Percentiles rank a stretch among this genome's conserved stretches.
Evolutionary conservation across 2,113 vertebrate species (phyloP).

Genomic region (Falco punctatus): DNA sequence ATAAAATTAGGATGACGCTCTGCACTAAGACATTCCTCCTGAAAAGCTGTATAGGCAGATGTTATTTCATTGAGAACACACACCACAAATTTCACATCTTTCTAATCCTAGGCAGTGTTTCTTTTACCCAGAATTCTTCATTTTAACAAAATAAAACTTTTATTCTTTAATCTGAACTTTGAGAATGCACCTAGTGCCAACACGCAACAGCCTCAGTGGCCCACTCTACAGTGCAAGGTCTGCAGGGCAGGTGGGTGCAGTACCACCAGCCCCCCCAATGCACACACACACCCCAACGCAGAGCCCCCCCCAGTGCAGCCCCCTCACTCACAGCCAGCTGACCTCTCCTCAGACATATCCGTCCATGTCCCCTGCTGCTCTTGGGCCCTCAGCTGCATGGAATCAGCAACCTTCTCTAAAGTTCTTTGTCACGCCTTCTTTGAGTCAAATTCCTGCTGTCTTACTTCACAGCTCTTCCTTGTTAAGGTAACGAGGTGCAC

Average conservation of each 20-base stretch:
- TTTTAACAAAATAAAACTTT: background rate
- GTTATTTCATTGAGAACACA: background rate
- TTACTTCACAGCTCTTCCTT: background rate
- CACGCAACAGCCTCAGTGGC: background rate
- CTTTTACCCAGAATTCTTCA: background rate
- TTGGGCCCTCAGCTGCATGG: accelerated
- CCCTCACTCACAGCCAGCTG: background rate
- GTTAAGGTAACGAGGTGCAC: background rate
- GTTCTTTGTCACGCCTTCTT: background rate
- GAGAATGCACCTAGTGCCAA: background rate
- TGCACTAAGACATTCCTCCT: background rate
- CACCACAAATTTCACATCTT: background rate
- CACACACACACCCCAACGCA: background rate
- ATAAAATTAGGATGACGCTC: background rate
- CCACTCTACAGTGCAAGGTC: accelerated
- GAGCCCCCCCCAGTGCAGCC: background rate
- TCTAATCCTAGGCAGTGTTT: background rate
- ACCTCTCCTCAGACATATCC: background rate
- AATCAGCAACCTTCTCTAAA: background rate
- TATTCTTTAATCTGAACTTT: background rate
- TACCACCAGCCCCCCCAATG: too few species aligned
- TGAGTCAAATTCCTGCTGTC: background rate
- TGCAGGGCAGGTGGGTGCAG: too few species aligned
- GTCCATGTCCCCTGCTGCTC: background rate
- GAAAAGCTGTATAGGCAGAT: background rate